A percentile compares a stretch with the other conserved stretches of the same genome.
Evolutionary conservation across 2,888 invertebrate genomes (phyloP).

Genomic region (Dryococelus australis): DNA sequence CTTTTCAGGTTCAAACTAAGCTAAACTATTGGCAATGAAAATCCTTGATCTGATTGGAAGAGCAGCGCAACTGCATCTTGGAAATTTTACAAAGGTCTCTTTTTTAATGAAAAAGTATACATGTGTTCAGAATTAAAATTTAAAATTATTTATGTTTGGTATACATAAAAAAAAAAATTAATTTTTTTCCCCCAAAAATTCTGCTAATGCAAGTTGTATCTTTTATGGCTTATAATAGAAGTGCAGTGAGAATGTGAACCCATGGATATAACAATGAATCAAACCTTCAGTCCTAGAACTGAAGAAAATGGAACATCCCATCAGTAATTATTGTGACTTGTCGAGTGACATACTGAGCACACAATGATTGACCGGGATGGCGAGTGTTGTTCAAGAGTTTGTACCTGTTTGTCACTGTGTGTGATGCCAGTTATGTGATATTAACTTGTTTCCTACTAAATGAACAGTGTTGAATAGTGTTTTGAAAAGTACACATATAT

Average conservation of each 20-base stretch:
- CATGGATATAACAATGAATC: background rate
- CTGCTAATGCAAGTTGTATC: too few species aligned
- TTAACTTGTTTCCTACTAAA: background rate
- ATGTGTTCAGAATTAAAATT: background rate
- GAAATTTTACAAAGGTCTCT: too few species aligned
- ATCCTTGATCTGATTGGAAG: too few species aligned
- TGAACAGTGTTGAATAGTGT: background rate
- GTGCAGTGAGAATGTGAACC: background rate
- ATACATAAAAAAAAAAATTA: too few species aligned
- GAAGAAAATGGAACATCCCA: background rate
- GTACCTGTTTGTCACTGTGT: background rate
- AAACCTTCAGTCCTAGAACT: background rate
- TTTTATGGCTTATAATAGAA: too few species aligned
- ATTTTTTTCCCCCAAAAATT: too few species aligned
- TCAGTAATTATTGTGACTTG: background rate
- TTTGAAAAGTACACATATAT: background rate
- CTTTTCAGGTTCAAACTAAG: too few species aligned
- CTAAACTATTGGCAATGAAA: too few species aligned
- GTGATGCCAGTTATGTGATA: constrained; percentile 2
- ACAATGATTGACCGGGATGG: background rate
- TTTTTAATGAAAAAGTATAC: background rate
- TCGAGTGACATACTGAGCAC: background rate
- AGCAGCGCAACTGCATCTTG: too few species aligned
- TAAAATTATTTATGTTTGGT: too few species aligned
- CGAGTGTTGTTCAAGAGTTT: background rate